A percentile compares a stretch with the other conserved stretches of the same genome.
Conservation (phyloP, 2,797 vertebrate genomes). For the Hoplostethus atlanticus region DNA sequence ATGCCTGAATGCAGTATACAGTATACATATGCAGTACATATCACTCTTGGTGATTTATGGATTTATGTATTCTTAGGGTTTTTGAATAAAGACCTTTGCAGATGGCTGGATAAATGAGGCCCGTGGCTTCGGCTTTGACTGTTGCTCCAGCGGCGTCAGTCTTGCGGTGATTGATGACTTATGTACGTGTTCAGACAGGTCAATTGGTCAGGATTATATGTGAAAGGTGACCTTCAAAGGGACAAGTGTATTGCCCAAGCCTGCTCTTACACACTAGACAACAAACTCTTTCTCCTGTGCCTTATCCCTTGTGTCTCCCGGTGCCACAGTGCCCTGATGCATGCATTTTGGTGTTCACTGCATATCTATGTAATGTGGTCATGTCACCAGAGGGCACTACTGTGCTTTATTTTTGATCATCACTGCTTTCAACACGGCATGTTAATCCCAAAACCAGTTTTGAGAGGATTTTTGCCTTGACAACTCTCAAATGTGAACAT, state of each 20-base stretch:
- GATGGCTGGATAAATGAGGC: constrained; percentile 67
- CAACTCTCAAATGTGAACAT: constrained; percentile 32
- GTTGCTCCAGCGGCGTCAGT: constrained; percentile 58
- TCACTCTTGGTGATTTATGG: constrained; percentile 31
- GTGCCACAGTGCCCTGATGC: constrained; percentile 47
- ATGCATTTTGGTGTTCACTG: constrained; percentile 16
- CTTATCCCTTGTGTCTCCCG: constrained; percentile 52
- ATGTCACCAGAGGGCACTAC: constrained; percentile 86
- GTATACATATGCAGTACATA: neutral
- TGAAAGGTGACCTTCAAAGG: constrained; percentile 75
- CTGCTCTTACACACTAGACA: constrained; percentile 17
- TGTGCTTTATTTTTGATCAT: constrained; percentile 79
- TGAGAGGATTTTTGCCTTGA: constrained; percentile 37
- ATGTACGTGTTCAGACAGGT: constrained; percentile 62
- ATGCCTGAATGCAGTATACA: neutral
- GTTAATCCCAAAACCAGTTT: constrained; percentile 46
- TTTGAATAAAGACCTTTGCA: constrained; percentile 53
- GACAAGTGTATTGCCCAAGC: constrained; percentile 41
- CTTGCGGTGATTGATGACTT: constrained; percentile 73
- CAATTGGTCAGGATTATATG: constrained; percentile 76
- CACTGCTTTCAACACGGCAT: constrained; percentile 61
- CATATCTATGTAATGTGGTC: constrained; percentile 78
- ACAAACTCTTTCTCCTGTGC: constrained; percentile 29
- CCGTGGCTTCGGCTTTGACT: constrained; percentile 54
- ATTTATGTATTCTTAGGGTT: constrained; percentile 28